A percentile compares a stretch with the other conserved stretches of the same genome.
Conservation (phyloP, 2,888 invertebrate genomes). For the Antheraea assamensis region DNA sequence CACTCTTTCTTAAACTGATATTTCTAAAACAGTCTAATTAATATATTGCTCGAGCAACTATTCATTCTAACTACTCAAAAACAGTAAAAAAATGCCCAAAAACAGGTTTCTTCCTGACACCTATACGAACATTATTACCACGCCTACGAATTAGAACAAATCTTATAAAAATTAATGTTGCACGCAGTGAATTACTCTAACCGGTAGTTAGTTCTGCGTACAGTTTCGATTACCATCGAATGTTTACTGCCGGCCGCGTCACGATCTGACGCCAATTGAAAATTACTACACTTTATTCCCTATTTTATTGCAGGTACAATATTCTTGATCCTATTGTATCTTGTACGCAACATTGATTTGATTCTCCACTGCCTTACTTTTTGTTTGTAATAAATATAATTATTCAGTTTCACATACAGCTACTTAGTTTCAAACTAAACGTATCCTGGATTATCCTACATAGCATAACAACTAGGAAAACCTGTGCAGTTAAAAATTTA, state of each 20-base stretch:
- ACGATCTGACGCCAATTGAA: conserved; percentile 54
- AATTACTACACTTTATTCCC: conserved; percentile 53
- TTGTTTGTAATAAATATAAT: too few species aligned
- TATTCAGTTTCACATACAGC: too few species aligned
- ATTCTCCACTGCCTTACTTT: too few species aligned
- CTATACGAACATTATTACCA: conserved; percentile 9
- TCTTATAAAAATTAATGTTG: conserved; percentile 23
- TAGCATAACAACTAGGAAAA: too few species aligned
- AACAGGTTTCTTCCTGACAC: not conserved
- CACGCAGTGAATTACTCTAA: conserved; percentile 28
- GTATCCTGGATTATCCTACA: too few species aligned
- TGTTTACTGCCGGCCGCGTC: conserved; percentile 59
- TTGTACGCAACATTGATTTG: not conserved
- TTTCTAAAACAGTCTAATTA: too few species aligned
- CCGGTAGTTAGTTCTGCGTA: conserved; percentile 28
- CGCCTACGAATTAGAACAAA: conserved; percentile 17
- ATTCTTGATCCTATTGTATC: not conserved
- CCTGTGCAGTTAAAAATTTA: too few species aligned
- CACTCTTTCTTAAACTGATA: too few species aligned
- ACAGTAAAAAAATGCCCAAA: not conserved
- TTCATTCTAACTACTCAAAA: not conserved
- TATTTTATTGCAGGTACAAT: conserved; percentile 42
- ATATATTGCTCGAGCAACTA: too few species aligned
- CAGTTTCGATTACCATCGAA: conserved; percentile 57
- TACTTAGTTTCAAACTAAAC: too few species aligned